These are phyloP conservation scores for Drosophila sucinea DNA, from an alignment of 1,140 invertebrate genomes.

Conservation along the genomic window DNA sequence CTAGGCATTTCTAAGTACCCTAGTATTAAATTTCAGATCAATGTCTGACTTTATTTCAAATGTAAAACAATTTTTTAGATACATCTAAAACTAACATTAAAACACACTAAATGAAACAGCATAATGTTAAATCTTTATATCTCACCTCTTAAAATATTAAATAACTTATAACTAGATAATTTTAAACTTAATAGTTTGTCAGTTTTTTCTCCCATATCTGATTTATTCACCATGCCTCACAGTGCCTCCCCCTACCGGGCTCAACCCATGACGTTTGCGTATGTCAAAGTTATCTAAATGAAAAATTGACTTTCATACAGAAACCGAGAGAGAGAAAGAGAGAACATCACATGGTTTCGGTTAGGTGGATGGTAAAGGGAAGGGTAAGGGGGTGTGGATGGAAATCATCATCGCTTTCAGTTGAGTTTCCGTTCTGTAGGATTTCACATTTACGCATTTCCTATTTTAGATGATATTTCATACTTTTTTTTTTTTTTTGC, in stretches of 20 bases:
- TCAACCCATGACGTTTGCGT: conserved; percentile 73
- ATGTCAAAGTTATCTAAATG: conserved; percentile 82
- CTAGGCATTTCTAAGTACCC: too few relatives aligned
- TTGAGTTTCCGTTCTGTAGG: conserved; percentile 76
- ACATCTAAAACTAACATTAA: too few relatives aligned
- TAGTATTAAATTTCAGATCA: too few relatives aligned
- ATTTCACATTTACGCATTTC: conserved; percentile 81
- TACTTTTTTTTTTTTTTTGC: conserved; percentile 78
- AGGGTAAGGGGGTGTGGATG: background rate
- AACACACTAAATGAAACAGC: too few relatives aligned
- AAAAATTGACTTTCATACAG: conserved; percentile 79
- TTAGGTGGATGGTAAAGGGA: background rate
- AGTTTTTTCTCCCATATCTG: too few relatives aligned
- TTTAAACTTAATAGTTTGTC: too few relatives aligned
- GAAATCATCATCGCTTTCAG: conserved; percentile 69
- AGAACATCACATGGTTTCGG: conserved; percentile 10
- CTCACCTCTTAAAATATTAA: too few relatives aligned
- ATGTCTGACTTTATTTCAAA: too few relatives aligned
- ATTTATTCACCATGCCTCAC: conserved; percentile 11
- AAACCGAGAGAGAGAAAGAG: conserved; percentile 34
- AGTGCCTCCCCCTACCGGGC: conserved; percentile 22
- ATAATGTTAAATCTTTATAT: too few relatives aligned
- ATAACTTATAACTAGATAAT: too few relatives aligned
- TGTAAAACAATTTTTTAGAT: too few relatives aligned
- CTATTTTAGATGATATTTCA: conserved; percentile 81